These are phyloP conservation scores for Zeuzera pyrina DNA, from an alignment of 2,888 invertebrate species.

Conservation along the genomic window DNA sequence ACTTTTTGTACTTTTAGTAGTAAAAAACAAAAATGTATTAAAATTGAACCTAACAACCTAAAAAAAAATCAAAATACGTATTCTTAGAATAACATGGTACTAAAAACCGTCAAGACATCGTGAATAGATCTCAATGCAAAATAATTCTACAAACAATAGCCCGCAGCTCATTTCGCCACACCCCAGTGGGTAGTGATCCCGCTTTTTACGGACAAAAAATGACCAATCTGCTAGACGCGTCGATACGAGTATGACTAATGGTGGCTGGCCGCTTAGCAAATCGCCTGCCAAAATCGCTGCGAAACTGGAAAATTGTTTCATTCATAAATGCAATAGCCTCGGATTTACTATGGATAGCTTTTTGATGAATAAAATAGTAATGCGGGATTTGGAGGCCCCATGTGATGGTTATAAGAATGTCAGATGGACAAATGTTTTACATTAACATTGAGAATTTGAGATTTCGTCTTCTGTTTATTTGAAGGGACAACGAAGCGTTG, in stretches of 20 bases:
- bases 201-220: slow-evolving; percentile 50
- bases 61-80: too few relatives aligned
- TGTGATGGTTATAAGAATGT: slow-evolving; percentile 30
- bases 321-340: slow-evolving; percentile 58
- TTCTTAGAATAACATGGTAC: too few relatives aligned
- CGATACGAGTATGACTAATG: slow-evolving; percentile 66
- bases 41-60: too few relatives aligned
- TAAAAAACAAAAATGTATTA: too few relatives aligned
- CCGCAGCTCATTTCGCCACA: slow-evolving; percentile 17
- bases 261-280: slow-evolving; percentile 53
- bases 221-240: slow-evolving; percentile 53
- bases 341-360: slow-evolving; percentile 49
- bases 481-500: not conserved
- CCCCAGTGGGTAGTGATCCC: slow-evolving; percentile 41
- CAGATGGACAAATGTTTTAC: slow-evolving; percentile 36
- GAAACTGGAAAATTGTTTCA: slow-evolving; percentile 69
- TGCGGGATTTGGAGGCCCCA: slow-evolving; percentile 40
- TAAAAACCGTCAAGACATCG: too few relatives aligned
- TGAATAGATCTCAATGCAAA: too few relatives aligned
- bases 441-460: slow-evolving; percentile 22
- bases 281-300: slow-evolving; percentile 56
- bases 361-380: slow-evolving; percentile 56
- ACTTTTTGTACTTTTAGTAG: too few relatives aligned
- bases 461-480: not conserved
- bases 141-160: too few relatives aligned